Conservation (phyloP, 1,140 invertebrate species). For the Papilio xuthus region DNA sequence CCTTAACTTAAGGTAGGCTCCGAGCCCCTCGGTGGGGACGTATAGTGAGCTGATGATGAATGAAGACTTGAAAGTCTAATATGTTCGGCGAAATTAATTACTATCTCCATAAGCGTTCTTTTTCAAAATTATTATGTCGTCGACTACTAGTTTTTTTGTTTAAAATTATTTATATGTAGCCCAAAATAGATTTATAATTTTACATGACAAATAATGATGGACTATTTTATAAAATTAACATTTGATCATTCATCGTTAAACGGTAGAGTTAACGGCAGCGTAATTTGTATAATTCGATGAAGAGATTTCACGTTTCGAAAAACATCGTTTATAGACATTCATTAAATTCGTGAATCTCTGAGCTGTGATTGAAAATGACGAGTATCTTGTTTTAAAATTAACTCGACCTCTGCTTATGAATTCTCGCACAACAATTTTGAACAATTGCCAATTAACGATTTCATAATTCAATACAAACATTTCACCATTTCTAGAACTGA, state of each 20-base stretch:
- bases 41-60: too few relatives aligned
- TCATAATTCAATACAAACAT: neutral
- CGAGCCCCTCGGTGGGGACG: too few relatives aligned
- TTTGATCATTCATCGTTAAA: conserved; percentile 2
- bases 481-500: neutral
- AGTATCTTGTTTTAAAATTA: conserved; percentile 19
- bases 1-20: too few relatives aligned
- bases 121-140: too few relatives aligned
- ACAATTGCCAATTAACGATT: neutral
- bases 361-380: conserved; percentile 24
- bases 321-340: conserved; percentile 23
- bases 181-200: neutral
- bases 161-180: neutral
- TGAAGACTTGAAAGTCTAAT: too few relatives aligned
- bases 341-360: conserved; percentile 24
- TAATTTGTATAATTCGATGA: conserved; percentile 22
- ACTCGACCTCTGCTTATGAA: conserved; percentile 17
- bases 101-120: too few relatives aligned
- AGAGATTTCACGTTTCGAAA: conserved; percentile 32
- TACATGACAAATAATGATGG: neutral
- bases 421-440: neutral
- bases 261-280: neutral
- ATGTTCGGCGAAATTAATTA: too few relatives aligned
- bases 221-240: conserved; percentile 17
- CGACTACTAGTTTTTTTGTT: too few relatives aligned